Evolutionary conservation across 2,113 vertebrate species (phyloP), one percentile per base, ranked within the genome.

Genomic region (Anguilla rostrata): DNA sequence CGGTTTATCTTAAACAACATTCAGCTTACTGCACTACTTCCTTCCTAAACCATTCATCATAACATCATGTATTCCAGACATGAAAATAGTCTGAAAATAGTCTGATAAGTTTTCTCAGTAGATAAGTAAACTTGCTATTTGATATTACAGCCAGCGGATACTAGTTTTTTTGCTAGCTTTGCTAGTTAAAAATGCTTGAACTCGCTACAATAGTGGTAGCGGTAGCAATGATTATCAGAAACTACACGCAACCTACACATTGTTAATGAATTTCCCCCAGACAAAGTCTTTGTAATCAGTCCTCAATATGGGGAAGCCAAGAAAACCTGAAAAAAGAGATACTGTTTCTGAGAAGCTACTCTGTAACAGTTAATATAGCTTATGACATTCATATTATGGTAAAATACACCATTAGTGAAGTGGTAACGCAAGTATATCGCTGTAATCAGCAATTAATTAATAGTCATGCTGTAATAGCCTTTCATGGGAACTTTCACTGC

Each of bases 231-330:
- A 34, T 34, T 46, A 46, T 5, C 81, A 78, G 43, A 66, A 83
- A 82, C 46, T 87, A 75, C 43, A 78, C n/a, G 46, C 41, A 83
- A 18, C 86, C 82, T 83, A 79, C 86, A 60, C 82, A 83, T 87
- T 71, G 57, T 83, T 78, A 53, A 22, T 83, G 46, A 9, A 39
- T 78, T 83, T 56, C 34, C 86, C 81, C 34, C 66, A 83, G 66
- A 87, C 86, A 87, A 87, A 78, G 81, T 29, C 86, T 87, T 87
- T 78, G 43, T 78, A 83, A 66, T 46, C 81, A 57, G 56, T 40
- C 46, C 86, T 83, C 82, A 81, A 63, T 83, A 78, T 71, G 63
- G 29, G 53, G 82, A 87, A 83, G 83, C 40, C 22, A 53, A 40
- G 41, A 34, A 34, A 34, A 34, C 34, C 34, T 34, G 34, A 34